Percentiles rank a stretch among this genome's conserved stretches.
These are phyloP conservation scores for Pseudopipra pipra DNA, from an alignment of 2,113 vertebrate species.

Conservation along the genomic window DNA sequence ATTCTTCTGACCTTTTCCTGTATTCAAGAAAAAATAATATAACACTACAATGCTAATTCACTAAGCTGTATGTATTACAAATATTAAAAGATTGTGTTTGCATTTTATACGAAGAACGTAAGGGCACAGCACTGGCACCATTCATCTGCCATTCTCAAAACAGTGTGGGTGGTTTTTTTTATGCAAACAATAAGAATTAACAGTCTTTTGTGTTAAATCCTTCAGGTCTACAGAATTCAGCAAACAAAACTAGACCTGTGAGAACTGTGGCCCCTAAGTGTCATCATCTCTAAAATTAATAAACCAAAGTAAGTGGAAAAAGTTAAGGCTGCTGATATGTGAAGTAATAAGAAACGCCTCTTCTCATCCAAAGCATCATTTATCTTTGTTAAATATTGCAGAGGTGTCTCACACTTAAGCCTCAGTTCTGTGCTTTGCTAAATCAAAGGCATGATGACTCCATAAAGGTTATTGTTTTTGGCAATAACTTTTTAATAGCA, in stretches of 20 bases:
- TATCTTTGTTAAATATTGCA: constrained; percentile 44
- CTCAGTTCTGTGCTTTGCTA: neutral
- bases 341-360: neutral
- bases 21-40: constrained; percentile 20
- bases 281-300: constrained; percentile 49
- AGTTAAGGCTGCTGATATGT: neutral
- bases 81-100: constrained; percentile 4
- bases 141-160: constrained; percentile 2
- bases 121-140: neutral
- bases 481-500: constrained; percentile 44
- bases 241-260: neutral
- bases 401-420: neutral
- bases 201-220: neutral
- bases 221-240: neutral
- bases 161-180: neutral
- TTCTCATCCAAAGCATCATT: constrained; percentile 9
- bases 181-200: neutral
- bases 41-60: neutral
- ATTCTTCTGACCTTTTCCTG: constrained; percentile 37
- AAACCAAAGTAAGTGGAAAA: constrained; percentile 35
- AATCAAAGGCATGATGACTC: constrained; percentile 27
- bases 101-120: neutral
- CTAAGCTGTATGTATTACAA: neutral
- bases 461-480: constrained; percentile 37
- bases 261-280: neutral